Conservation (phyloP, 2,113 vertebrate genomes). For the Phrynocephalus versicolor region DNA sequence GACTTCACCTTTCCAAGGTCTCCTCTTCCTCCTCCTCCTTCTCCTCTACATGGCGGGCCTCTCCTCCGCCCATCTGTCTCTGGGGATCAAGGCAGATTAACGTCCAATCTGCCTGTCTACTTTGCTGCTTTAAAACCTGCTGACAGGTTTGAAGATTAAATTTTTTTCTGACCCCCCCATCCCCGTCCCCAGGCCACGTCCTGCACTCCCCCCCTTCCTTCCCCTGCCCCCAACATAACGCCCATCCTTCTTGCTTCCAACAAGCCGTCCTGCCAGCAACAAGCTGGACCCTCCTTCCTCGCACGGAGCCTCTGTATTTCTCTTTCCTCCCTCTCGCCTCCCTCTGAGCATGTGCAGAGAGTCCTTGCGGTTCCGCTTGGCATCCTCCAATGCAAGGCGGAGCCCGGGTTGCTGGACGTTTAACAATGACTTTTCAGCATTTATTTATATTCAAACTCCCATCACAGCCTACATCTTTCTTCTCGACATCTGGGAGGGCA, state of each 20-base stretch:
- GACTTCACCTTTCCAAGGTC: constrained; percentile 46
- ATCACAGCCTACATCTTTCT: too few species aligned
- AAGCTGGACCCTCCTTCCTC: not conserved
- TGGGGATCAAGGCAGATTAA: constrained; percentile 59
- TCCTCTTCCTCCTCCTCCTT: too few species aligned
- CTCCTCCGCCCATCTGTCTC: constrained; percentile 54
- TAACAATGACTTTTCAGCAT: not conserved
- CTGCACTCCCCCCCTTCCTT: too few species aligned
- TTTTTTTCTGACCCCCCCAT: constrained; percentile 2
- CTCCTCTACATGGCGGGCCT: too few species aligned
- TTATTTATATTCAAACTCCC: too few species aligned
- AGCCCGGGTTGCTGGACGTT: not conserved
- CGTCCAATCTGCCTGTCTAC: constrained; percentile 49
- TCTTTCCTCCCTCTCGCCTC: not conserved
- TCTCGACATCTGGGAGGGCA: too few species aligned
- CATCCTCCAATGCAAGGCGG: not conserved
- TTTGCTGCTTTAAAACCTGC: constrained; percentile 55
- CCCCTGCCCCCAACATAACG: too few species aligned
- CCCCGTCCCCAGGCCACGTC: not conserved
- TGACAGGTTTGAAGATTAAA: constrained; percentile 59
- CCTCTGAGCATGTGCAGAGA: not conserved
- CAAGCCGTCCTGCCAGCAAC: not conserved
- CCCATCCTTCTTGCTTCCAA: not conserved
- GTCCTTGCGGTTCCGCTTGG: too few species aligned
- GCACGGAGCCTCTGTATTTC: not conserved